Conservation (phyloP, 2,888 invertebrate genomes). For the Leptinotarsa tumamoca region DNA sequence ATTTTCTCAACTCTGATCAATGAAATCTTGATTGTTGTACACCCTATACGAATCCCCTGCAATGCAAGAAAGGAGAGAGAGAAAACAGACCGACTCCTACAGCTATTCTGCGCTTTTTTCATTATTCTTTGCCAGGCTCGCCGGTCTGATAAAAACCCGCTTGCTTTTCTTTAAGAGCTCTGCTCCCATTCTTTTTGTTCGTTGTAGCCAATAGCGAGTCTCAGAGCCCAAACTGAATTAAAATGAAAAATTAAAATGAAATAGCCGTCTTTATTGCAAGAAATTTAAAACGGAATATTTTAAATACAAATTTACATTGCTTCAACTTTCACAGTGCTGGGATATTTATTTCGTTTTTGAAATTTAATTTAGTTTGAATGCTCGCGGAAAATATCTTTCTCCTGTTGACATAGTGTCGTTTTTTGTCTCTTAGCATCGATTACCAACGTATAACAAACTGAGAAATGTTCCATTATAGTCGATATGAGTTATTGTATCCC, state of each 20-base stretch:
- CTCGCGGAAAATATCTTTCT: conserved; percentile 26
- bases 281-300: conserved; percentile 62
- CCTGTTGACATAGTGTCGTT: conserved; percentile 1
- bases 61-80: conserved; percentile 32
- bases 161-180: conserved; percentile 51
- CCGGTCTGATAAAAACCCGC: conserved; percentile 47
- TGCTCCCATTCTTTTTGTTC: conserved; percentile 48
- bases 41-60: conserved; percentile 22
- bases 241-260: conserved; percentile 63
- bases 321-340: conserved; percentile 40
- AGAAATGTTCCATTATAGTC: too few relatives aligned
- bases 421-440: too few relatives aligned
- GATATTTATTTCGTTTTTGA: conserved; percentile 42
- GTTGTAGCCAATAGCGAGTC: conserved; percentile 23
- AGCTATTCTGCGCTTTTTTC: conserved; percentile 50
- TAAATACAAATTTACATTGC: conserved; percentile 58
- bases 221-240: conserved; percentile 59
- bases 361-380: conserved; percentile 44
- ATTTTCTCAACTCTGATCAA: background rate
- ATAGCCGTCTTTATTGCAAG: conserved; percentile 62
- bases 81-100: conserved; percentile 36
- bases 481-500: too few relatives aligned
- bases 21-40: background rate
- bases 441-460: too few relatives aligned
- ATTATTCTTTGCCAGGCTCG: conserved; percentile 46